Evolutionary conservation across 2,113 vertebrate species (phyloP).

Genomic region (Eubucco bourcierii): DNA sequence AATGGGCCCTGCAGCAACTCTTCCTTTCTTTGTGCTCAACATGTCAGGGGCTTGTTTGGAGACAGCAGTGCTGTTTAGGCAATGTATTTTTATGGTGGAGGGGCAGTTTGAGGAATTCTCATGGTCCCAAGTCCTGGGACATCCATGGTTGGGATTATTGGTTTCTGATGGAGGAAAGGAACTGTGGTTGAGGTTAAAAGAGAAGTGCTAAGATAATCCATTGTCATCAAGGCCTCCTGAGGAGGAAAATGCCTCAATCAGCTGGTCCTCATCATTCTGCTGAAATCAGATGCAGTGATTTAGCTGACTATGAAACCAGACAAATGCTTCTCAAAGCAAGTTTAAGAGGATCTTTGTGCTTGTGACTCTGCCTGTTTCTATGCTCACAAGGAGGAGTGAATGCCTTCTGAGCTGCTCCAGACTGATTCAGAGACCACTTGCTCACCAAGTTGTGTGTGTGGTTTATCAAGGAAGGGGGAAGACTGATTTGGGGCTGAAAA

Average conservation of each 20-base stretch:
- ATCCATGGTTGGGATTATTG: neutral
- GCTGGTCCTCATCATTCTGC: neutral
- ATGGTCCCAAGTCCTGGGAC: neutral
- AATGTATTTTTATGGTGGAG: neutral
- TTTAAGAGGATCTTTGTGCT: neutral
- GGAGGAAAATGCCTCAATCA: neutral
- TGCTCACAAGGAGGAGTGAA: fast-evolving
- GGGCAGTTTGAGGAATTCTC: neutral
- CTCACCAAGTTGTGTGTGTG: no score
- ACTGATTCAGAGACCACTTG: neutral
- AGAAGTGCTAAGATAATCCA: neutral
- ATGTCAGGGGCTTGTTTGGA: neutral
- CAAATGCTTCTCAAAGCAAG: neutral
- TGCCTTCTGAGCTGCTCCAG: neutral
- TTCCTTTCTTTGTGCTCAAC: fast-evolving
- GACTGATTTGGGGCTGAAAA: neutral
- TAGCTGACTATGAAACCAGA: neutral
- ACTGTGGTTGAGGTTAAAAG: neutral
- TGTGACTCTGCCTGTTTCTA: fast-evolving
- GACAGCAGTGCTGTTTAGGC: fast-evolving
- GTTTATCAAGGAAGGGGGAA: no score
- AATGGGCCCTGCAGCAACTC: neutral
- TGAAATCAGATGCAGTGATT: neutral
- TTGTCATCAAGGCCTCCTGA: neutral
- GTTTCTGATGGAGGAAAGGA: neutral